Percentiles rank a stretch among this genome's conserved stretches.
These are phyloP conservation scores for Aplochiton taeniatus DNA, from an alignment of 2,797 vertebrate genomes.

Conservation along the genomic window DNA sequence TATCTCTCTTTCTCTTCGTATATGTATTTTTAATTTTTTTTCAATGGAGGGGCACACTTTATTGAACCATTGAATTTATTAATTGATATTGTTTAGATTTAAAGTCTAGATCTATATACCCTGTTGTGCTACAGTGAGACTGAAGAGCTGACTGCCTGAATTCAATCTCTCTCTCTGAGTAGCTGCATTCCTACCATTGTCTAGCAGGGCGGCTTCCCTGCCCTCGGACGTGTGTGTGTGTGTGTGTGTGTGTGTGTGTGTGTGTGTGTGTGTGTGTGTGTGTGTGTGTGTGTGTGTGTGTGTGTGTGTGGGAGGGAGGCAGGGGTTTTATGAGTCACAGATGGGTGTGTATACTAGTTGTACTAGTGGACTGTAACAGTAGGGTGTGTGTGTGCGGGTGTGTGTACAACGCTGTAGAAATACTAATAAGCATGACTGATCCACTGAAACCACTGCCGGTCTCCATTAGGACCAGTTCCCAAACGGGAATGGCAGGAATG, in stretches of 20 bases:
- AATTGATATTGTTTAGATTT: no score
- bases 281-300: slow-evolving; percentile 15
- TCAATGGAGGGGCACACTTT: no score
- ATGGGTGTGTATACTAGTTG: slow-evolving; percentile 39
- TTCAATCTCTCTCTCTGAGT: neutral
- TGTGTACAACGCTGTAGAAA: neutral
- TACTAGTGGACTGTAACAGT: slow-evolving; percentile 23
- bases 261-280: slow-evolving; percentile 13
- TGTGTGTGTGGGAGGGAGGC: slow-evolving; percentile 1
- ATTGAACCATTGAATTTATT: no score
- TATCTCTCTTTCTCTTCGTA: neutral
- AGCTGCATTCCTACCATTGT: slow-evolving; percentile 61
- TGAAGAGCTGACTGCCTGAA: no score
- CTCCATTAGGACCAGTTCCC: no score
- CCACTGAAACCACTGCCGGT: no score
- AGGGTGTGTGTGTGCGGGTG: neutral
- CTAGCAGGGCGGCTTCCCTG: slow-evolving; percentile 7
- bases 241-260: slow-evolving; percentile 10
- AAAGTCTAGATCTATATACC: no score
- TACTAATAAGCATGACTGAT: no score
- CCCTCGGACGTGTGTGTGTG: neutral
- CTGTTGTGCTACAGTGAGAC: no score
- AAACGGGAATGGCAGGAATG: no score
- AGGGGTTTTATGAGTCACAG: slow-evolving; percentile 33
- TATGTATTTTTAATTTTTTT: no score